Conservation (phyloP, 2,113 vertebrate genomes). For the Thryonomys swinderianus region DNA sequence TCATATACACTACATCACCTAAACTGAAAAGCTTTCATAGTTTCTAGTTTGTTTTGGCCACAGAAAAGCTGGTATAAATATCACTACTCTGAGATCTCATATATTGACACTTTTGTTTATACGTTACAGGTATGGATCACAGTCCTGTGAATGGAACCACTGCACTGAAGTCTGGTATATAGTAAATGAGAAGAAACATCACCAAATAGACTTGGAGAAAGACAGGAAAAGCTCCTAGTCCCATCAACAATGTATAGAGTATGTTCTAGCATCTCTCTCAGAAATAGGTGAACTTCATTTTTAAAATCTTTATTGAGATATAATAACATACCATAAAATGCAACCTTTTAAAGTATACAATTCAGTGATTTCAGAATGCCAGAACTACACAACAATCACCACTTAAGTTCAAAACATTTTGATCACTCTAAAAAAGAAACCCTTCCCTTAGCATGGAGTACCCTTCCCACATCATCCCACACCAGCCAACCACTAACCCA, state of each 20-base stretch:
- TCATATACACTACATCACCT: neutral
- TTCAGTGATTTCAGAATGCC: neutral
- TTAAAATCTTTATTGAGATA: neutral
- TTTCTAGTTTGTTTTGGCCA: neutral
- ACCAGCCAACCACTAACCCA: neutral
- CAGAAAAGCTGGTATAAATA: neutral
- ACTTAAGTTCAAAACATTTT: neutral
- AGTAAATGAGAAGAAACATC: neutral
- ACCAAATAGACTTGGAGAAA: neutral
- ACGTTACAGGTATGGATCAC: neutral
- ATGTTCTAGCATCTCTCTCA: neutral
- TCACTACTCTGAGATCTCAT: neutral
- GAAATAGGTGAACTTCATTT: neutral
- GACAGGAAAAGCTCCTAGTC: neutral
- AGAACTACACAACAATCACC: neutral
- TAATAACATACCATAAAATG: neutral
- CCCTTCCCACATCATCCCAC: neutral
- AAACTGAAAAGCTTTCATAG: neutral
- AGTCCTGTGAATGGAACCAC: neutral
- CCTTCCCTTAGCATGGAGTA: neutral
- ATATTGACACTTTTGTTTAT: neutral
- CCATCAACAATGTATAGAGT: neutral
- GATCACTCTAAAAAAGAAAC: neutral
- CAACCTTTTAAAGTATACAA: neutral
- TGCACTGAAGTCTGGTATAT: neutral